A percentile compares a stretch with the other conserved stretches of the same genome.
phyloP scores from a whole-genome alignment of 2,797 vertebrate species.

The Gephyroberyx darwinii region DNA sequence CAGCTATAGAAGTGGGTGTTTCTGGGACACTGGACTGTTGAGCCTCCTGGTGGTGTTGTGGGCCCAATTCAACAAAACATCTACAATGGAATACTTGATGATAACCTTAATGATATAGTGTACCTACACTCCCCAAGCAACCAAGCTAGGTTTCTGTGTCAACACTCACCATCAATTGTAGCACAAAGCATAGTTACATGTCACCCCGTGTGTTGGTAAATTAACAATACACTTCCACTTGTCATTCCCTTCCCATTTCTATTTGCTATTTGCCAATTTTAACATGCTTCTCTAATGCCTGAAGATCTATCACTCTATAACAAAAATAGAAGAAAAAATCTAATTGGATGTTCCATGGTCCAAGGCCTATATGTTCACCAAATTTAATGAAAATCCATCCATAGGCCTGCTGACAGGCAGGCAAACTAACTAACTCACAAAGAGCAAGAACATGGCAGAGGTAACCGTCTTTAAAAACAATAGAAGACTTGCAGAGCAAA shows the following conservation, averaged over 20 bases:
- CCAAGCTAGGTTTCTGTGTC: neutral
- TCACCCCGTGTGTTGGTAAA: neutral
- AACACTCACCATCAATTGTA: neutral
- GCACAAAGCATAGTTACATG: neutral
- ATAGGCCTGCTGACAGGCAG: too few species aligned
- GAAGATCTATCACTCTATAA: neutral
- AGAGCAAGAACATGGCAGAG: neutral
- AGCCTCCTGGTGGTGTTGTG: too few species aligned
- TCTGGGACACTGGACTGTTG: neutral
- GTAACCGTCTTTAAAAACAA: constrained; percentile 17
- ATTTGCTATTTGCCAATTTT: neutral
- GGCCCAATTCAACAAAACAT: neutral
- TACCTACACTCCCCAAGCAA: too few species aligned
- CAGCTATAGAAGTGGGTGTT: neutral
- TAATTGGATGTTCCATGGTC: too few species aligned
- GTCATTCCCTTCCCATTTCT: neutral
- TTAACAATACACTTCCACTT: neutral
- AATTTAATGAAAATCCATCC: too few species aligned
- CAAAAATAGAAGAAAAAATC: too few species aligned
- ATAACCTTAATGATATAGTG: neutral
- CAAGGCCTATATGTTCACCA: too few species aligned
- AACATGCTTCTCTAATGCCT: neutral
- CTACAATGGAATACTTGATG: neutral
- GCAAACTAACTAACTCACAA: too few species aligned
- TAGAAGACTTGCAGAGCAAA: constrained; percentile 7